These are phyloP conservation scores for Esperia sulphurella DNA, from an alignment of 2,888 invertebrate species.

Conservation along the genomic window DNA sequence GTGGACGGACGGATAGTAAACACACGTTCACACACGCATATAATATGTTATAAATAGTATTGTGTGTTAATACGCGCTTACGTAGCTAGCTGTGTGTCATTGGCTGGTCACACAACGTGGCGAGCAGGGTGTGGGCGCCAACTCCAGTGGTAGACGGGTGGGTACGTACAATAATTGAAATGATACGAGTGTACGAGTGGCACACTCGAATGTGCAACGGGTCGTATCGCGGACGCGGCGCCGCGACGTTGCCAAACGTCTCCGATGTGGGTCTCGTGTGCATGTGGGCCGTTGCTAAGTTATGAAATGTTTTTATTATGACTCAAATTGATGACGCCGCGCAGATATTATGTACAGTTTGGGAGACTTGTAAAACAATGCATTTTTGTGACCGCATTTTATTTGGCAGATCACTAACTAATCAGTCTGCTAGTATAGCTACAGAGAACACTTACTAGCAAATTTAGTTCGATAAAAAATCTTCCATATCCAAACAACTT, in stretches of 20 bases:
- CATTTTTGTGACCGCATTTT: too few species aligned
- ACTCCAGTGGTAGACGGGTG: constrained; percentile 47
- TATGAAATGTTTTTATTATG: constrained; percentile 33
- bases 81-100: constrained; percentile 70
- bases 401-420: too few species aligned
- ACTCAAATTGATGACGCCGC: constrained; percentile 1
- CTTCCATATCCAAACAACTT: constrained; percentile 13
- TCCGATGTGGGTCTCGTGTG: constrained; percentile 40
- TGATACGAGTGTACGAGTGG: constrained; percentile 33
- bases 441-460: too few species aligned
- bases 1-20: constrained; percentile 69
- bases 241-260: constrained; percentile 61
- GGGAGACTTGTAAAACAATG: too few species aligned
- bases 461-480: not conserved
- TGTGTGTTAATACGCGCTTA: constrained; percentile 65
- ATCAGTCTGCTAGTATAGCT: too few species aligned
- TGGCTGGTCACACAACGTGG: constrained; percentile 43
- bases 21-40: constrained; percentile 62
- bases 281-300: constrained; percentile 36
- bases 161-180: constrained; percentile 45
- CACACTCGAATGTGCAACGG: constrained; percentile 47
- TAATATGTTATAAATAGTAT: constrained; percentile 67
- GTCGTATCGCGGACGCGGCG: constrained; percentile 31
- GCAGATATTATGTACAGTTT: not conserved
- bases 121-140: constrained; percentile 27